These are phyloP conservation scores for Drosophila equinoxialis DNA, from an alignment of 1,140 invertebrate genomes.

Conservation along the genomic window DNA sequence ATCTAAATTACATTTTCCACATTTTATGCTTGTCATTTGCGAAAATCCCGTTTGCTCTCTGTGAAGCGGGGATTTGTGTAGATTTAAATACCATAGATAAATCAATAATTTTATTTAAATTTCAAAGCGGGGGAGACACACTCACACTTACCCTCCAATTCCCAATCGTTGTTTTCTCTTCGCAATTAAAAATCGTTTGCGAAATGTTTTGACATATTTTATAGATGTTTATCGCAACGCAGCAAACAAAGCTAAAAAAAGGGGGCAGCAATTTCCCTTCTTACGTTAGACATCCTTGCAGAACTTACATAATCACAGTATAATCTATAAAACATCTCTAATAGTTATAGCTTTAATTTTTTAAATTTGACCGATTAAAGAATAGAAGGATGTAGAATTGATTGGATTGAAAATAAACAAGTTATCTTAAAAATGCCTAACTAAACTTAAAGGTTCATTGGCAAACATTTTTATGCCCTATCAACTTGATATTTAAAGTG, in stretches of 20 bases:
- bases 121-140: neutral
- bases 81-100: slow-evolving; percentile 26
- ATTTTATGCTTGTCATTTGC: slow-evolving; percentile 18
- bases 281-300: neutral
- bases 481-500: no score
- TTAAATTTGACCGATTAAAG: no score
- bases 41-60: slow-evolving; percentile 18
- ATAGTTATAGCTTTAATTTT: no score
- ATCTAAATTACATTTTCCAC: slow-evolving; percentile 20
- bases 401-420: no score
- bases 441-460: no score
- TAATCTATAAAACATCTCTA: no score
- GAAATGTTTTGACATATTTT: slow-evolving; percentile 22
- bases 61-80: slow-evolving; percentile 15
- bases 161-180: slow-evolving; percentile 10
- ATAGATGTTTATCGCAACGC: neutral
- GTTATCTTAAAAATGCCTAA: no score
- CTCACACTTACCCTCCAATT: neutral
- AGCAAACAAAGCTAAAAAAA: neutral
- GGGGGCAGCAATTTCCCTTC: neutral
- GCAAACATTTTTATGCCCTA: no score
- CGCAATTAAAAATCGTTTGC: slow-evolving; percentile 25
- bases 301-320: no score
- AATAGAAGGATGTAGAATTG: no score
- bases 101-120: slow-evolving; percentile 27